Percentiles rank a stretch among this genome's conserved stretches.
Evolutionary conservation across 2,888 invertebrate genomes (phyloP).

Genomic region (Eretmocerus hayati): DNA sequence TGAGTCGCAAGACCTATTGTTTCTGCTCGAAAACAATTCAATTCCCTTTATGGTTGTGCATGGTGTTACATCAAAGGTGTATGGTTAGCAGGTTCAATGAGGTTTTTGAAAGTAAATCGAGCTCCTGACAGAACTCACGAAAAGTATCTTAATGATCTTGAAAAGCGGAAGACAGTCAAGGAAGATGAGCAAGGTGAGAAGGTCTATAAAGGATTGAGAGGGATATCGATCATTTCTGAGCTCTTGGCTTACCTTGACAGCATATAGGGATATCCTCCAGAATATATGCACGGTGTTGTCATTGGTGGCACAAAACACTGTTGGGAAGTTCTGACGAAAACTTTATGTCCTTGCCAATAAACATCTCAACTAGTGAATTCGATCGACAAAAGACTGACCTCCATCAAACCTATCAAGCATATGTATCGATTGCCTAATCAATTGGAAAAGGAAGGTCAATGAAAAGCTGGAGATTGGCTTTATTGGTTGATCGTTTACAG

Average conservation of each 20-base stretch:
- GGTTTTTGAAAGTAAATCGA: background rate
- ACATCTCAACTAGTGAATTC: too few species aligned
- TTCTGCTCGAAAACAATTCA: background rate
- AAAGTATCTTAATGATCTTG: background rate
- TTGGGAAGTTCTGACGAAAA: background rate
- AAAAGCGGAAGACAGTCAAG: too few species aligned
- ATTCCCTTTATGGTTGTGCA: background rate
- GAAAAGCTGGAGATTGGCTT: too few species aligned
- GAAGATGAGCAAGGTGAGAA: background rate
- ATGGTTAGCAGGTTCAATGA: background rate
- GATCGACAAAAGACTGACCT: too few species aligned
- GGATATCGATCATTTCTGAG: background rate
- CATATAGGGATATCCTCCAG: background rate
- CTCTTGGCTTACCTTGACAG: background rate
- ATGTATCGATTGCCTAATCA: too few species aligned
- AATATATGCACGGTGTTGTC: conserved; percentile 1
- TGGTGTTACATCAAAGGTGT: background rate
- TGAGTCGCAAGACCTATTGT: background rate
- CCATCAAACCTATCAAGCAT: too few species aligned
- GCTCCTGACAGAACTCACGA: background rate
- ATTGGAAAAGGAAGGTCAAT: too few species aligned
- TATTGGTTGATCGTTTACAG: too few species aligned
- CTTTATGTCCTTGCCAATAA: too few species aligned
- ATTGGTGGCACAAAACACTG: too few species aligned
- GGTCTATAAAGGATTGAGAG: background rate